phyloP scores from a whole-genome alignment of 2,797 vertebrate species.

The Mallotus villosus region DNA sequence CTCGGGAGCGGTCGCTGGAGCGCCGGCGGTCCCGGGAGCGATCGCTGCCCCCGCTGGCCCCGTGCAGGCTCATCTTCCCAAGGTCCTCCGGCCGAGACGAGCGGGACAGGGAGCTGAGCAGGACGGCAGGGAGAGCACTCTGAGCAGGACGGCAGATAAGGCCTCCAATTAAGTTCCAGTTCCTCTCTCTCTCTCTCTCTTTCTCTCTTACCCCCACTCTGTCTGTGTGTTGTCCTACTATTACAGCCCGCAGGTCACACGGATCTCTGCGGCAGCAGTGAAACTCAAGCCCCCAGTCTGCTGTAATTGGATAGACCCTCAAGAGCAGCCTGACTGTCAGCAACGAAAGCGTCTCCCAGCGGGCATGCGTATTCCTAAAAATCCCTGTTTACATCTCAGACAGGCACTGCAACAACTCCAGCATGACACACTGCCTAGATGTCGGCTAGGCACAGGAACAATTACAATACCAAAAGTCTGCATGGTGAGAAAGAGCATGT shows the following conservation, averaged over 20 bases:
- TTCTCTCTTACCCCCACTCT: not conserved
- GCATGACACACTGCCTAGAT: not conserved
- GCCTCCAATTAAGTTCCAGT: not conserved
- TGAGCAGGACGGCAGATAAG: constrained; percentile 29
- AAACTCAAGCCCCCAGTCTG: constrained; percentile 17
- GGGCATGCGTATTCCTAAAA: not conserved
- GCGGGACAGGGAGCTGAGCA: constrained; percentile 78
- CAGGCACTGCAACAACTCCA: not conserved
- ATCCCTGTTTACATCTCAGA: not conserved
- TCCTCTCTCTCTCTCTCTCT: constrained; percentile 6
- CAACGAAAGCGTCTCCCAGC: no score
- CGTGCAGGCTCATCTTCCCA: constrained; percentile 93
- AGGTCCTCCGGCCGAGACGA: constrained; percentile 80
- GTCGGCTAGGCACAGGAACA: not conserved
- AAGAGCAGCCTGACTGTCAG: not conserved
- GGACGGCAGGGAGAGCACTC: not conserved
- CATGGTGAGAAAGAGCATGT: not conserved
- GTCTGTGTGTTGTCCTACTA: not conserved
- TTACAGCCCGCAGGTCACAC: constrained; percentile 9
- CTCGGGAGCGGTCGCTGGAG: constrained; percentile 95
- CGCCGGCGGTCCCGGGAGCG: constrained; percentile 93
- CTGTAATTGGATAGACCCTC: constrained; percentile 4
- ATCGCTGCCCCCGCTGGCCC: constrained; percentile 89
- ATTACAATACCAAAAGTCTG: not conserved
- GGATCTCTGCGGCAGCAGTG: constrained; percentile 15